These are phyloP conservation scores for Leiothrix lutea DNA, from an alignment of 2,113 vertebrate genomes.

Conservation along the genomic window DNA sequence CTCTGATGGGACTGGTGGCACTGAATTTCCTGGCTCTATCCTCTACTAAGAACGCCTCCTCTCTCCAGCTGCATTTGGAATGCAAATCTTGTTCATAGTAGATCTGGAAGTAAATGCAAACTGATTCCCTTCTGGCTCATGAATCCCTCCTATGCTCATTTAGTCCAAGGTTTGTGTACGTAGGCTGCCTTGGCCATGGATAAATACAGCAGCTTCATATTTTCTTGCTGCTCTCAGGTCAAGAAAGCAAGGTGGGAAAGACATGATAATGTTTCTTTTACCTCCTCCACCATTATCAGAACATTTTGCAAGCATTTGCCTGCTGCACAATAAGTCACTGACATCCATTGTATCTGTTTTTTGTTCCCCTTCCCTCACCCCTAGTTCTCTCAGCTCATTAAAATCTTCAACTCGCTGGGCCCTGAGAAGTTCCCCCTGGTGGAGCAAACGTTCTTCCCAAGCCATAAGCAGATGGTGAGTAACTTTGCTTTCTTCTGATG, in stretches of 20 bases:
- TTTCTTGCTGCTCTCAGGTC: not conserved
- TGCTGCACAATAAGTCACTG: not conserved
- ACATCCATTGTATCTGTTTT: constrained; percentile 20
- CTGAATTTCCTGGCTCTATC: not conserved
- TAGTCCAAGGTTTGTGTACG: not conserved
- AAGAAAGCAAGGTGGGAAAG: not conserved
- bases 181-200: not conserved
- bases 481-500: not conserved
- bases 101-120: not conserved
- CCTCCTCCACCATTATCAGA: not conserved
- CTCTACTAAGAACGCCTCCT: not conserved
- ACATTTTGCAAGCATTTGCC: not conserved
- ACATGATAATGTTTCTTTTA: not conserved
- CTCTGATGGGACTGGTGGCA: not conserved
- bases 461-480: constrained; percentile 97
- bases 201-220: not conserved
- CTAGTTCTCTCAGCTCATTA: constrained; percentile 97
- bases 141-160: not conserved
- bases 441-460: constrained; percentile 93
- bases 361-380: not conserved
- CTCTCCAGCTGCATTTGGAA: not conserved
- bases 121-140: not conserved
- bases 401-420: constrained; percentile 89
- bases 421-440: constrained; percentile 95
- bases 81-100: not conserved